Conservation (phyloP, 2,888 invertebrate species). For the Nemotelus pantherinus region DNA sequence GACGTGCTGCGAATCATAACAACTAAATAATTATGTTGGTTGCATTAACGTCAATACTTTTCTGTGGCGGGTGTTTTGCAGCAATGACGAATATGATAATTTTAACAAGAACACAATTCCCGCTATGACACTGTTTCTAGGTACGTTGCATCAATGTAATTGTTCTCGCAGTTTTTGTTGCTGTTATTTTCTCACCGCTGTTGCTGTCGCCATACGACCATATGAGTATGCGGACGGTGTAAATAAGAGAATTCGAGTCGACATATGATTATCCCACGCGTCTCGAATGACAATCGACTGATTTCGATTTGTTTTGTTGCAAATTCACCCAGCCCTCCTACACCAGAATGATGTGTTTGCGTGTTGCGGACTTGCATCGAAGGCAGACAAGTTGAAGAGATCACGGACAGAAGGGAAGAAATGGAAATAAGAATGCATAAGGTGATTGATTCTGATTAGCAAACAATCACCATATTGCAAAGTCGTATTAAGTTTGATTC, state of each 20-base stretch:
- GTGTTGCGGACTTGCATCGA: background rate
- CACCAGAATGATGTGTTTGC: background rate
- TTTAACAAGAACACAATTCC: conserved; percentile 5
- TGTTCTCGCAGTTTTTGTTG: background rate
- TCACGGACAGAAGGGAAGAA: background rate
- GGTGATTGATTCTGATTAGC: no score
- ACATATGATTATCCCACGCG: conserved; percentile 40
- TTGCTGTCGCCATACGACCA: background rate
- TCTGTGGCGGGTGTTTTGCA: no score
- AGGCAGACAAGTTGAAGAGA: background rate
- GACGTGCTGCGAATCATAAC: conserved; percentile 30
- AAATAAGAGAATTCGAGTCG: conserved; percentile 9
- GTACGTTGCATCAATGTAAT: background rate
- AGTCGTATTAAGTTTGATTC: no score
- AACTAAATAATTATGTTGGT: conserved; percentile 26
- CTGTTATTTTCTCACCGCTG: background rate
- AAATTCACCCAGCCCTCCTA: background rate
- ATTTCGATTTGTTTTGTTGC: conserved; percentile 19
- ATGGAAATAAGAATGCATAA: no score
- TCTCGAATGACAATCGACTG: conserved; percentile 36
- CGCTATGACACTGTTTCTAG: background rate
- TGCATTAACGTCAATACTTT: no score
- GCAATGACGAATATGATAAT: background rate
- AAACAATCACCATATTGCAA: no score
- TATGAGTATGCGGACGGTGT: conserved; percentile 24